phyloP scores from a whole-genome alignment of 2,888 invertebrate genomes.

The Arrhopalites spinosus region DNA sequence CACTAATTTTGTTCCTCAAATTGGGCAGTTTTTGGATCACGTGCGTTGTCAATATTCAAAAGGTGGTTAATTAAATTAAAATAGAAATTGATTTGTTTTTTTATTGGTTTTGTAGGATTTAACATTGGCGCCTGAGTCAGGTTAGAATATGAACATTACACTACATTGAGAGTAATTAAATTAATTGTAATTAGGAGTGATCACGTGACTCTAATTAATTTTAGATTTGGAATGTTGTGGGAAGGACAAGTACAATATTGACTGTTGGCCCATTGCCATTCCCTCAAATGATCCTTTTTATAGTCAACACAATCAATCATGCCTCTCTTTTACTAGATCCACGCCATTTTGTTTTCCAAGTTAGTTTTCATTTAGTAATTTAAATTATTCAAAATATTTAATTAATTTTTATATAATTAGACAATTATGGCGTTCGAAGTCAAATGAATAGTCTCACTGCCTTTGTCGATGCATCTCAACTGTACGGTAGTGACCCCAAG shows the following conservation, averaged over 20 bases:
- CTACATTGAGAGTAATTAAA: too few species aligned
- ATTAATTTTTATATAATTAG: neutral
- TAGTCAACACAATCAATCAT: constrained; percentile 36
- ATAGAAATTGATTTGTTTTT: too few species aligned
- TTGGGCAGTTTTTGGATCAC: neutral
- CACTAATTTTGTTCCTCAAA: constrained; percentile 40
- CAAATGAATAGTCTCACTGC: constrained; percentile 50
- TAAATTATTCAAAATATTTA: neutral
- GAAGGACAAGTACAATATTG: constrained; percentile 27
- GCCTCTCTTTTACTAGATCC: constrained; percentile 53
- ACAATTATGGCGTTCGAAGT: constrained; percentile 40
- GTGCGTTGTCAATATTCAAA: too few species aligned
- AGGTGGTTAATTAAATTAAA: too few species aligned
- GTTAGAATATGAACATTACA: too few species aligned
- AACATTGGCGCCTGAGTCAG: too few species aligned
- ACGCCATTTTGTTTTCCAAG: constrained; percentile 46
- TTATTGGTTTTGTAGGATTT: too few species aligned
- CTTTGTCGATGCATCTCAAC: constrained; percentile 49
- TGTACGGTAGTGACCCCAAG: constrained; percentile 43
- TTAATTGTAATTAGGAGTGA: neutral
- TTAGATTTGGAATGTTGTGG: constrained; percentile 22
- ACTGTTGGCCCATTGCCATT: constrained; percentile 49
- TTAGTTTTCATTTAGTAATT: neutral
- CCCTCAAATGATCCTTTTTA: constrained; percentile 45
- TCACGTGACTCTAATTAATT: neutral